These are phyloP conservation scores for Lophotis ruficrista DNA, from an alignment of 2,113 vertebrate genomes.

Conservation along the genomic window DNA sequence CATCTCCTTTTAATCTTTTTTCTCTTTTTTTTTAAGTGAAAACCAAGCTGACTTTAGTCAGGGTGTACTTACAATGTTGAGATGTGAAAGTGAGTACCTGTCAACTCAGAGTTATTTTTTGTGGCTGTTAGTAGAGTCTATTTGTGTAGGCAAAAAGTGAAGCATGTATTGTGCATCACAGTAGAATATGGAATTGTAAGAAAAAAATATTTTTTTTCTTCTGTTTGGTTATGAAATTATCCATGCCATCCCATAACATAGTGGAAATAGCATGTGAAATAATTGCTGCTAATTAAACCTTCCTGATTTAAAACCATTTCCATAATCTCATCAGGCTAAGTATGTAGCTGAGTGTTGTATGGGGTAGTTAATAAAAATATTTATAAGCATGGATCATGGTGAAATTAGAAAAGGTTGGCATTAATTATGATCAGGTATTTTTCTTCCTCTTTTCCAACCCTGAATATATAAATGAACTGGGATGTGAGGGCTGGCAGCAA, in stretches of 20 bases:
- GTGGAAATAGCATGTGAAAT: not conserved
- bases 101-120: not conserved
- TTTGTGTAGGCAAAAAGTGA: not conserved
- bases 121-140: not conserved
- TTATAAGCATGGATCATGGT: not conserved
- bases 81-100: not conserved
- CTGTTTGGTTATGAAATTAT: not conserved
- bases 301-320: constrained; percentile 9
- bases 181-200: not conserved
- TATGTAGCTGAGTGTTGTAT: not conserved
- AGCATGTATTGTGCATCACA: not conserved
- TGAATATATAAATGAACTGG: not conserved
- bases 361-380: constrained; percentile 17
- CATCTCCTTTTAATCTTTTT: not conserved
- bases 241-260: not conserved
- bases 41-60: not conserved
- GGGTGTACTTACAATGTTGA: accelerated
- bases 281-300: constrained; percentile 14
- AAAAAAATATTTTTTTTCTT: not conserved
- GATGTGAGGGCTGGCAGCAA: not conserved
- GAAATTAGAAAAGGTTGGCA: constrained; percentile 29
- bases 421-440: not conserved
- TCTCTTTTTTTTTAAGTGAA: not conserved
- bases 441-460: not conserved
- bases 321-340: constrained; percentile 33